These are phyloP conservation scores for Macroramphosus scolopax DNA, from an alignment of 2,797 vertebrate species.

Conservation along the genomic window DNA sequence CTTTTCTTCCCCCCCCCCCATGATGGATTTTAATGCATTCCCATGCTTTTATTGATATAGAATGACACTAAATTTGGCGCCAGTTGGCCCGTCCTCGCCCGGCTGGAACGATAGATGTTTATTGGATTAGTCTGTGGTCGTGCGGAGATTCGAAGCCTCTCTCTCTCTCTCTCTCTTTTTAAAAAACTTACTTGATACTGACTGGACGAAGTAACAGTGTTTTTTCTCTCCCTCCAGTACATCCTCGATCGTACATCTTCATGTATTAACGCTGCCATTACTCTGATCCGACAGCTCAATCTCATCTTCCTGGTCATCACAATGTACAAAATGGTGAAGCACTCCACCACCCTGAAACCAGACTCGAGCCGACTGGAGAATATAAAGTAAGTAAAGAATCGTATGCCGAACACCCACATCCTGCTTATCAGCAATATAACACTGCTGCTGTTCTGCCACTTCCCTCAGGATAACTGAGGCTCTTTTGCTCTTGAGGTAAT, in stretches of 20 bases:
- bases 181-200: constrained; percentile 62
- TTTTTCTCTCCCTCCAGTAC: constrained; percentile 33
- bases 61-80: constrained; percentile 83
- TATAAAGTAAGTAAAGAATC: constrained; percentile 86
- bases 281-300: constrained; percentile 93
- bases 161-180: constrained; percentile 64
- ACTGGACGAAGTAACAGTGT: constrained; percentile 66
- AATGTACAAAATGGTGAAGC: constrained; percentile 99
- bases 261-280: constrained; percentile 66
- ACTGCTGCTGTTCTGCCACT: constrained; percentile 43
- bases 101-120: constrained; percentile 76
- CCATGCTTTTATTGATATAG: constrained; percentile 81
- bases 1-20: constrained; percentile 40
- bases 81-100: constrained; percentile 74
- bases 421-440: constrained; percentile 40
- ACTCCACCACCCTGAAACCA: constrained; percentile 98
- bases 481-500: constrained; percentile 37
- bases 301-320: constrained; percentile 97
- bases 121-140: constrained; percentile 79
- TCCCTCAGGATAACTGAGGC: constrained; percentile 38
- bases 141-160: constrained; percentile 67
- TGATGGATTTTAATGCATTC: constrained; percentile 82
- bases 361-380: constrained; percentile 98
- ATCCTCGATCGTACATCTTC: constrained; percentile 58
- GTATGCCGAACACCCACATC: constrained; percentile 42